Percentiles rank a stretch among this genome's conserved stretches.
phyloP scores from a whole-genome alignment of 2,888 invertebrate genomes.

The Trichacis sp. region DNA sequence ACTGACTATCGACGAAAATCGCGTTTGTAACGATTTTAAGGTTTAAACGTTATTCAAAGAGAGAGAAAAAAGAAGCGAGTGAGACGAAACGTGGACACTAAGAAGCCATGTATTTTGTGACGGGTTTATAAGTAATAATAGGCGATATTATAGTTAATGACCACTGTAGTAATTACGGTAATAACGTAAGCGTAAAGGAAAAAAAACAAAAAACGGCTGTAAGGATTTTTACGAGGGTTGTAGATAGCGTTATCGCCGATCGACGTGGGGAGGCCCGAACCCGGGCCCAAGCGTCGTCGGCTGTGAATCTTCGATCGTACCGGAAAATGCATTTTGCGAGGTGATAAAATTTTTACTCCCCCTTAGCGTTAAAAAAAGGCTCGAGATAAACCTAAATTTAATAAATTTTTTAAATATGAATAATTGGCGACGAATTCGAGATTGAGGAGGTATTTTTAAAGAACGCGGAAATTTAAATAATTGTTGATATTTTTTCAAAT shows the following conservation, averaged over 20 bases:
- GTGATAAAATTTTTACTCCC: constrained; percentile 1
- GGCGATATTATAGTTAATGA: constrained; percentile 53
- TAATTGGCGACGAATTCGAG: neutral
- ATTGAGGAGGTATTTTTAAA: neutral
- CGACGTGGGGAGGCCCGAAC: too few species aligned
- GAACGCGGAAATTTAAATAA: neutral
- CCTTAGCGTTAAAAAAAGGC: neutral
- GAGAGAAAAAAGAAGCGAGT: constrained; percentile 22
- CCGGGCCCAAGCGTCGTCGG: neutral
- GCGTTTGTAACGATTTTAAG: constrained; percentile 27
- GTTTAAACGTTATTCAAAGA: constrained; percentile 9
- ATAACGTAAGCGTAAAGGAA: constrained; percentile 47
- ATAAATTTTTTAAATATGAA: too few species aligned
- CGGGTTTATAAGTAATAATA: constrained; percentile 65
- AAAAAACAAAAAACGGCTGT: constrained; percentile 29
- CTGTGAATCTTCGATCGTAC: neutral
- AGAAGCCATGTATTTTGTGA: constrained; percentile 67
- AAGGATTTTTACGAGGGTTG: constrained; percentile 31
- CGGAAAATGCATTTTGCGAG: neutral
- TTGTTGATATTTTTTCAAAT: constrained; percentile 1
- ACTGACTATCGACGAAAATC: constrained; percentile 43
- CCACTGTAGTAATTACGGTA: constrained; percentile 44
- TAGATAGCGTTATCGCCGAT: constrained; percentile 20
- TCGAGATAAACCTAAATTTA: too few species aligned
- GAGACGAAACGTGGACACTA: constrained; percentile 40